Conservation (phyloP, 2,888 invertebrate species). For the Schizotus pectinicornis region DNA sequence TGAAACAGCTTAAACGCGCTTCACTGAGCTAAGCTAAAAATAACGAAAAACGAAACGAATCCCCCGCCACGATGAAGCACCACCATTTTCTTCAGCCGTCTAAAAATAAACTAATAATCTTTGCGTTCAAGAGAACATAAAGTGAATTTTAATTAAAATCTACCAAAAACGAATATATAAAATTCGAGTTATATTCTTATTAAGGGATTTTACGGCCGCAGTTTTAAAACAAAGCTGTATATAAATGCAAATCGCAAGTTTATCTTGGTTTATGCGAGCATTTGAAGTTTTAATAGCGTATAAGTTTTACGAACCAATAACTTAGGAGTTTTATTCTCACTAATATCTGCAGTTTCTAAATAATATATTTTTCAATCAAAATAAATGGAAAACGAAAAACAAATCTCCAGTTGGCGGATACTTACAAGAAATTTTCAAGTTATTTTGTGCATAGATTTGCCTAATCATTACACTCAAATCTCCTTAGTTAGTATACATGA, state of each 20-base stretch:
- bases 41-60: constrained; percentile 41
- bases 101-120: constrained; percentile 24
- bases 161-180: constrained; percentile 20
- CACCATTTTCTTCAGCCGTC: constrained; percentile 9
- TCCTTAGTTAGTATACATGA: too few relatives aligned
- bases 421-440: too few relatives aligned
- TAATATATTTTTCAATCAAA: constrained; percentile 8
- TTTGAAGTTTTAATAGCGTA: constrained; percentile 52
- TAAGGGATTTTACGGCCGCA: constrained; percentile 41
- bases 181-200: constrained; percentile 32
- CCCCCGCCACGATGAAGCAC: not conserved
- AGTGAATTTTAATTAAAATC: constrained; percentile 41
- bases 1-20: constrained; percentile 48
- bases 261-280: constrained; percentile 52
- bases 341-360: constrained; percentile 29
- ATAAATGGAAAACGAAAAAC: too few relatives aligned
- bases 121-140: constrained; percentile 24
- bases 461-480: too few relatives aligned
- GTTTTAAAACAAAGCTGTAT: constrained; percentile 49
- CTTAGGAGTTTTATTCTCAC: constrained; percentile 37
- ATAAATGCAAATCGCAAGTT: constrained; percentile 55
- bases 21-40: constrained; percentile 44
- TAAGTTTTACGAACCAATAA: constrained; percentile 54
- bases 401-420: too few relatives aligned
- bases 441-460: too few relatives aligned